Evolutionary conservation across 2,888 invertebrate species (phyloP).

Genomic region (Dynastes tityus): DNA sequence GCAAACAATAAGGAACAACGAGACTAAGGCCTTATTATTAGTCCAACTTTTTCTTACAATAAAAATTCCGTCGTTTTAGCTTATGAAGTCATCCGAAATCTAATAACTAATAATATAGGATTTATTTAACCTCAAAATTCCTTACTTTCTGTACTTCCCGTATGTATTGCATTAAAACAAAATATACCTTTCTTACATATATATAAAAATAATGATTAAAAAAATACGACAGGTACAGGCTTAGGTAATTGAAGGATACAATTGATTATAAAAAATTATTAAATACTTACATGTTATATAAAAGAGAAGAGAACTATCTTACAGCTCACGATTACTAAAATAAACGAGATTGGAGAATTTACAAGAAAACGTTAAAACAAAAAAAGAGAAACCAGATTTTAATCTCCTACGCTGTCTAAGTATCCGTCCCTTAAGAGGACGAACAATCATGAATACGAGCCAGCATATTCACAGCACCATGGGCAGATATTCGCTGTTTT

Average conservation of each 20-base stretch:
- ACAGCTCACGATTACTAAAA: neutral
- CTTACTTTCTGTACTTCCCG: no score
- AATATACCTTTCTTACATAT: conserved; percentile 42
- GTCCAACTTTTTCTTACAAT: no score
- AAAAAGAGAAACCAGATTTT: no score
- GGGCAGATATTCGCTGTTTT: conserved; percentile 34
- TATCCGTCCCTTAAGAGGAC: neutral
- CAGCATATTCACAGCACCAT: conserved; percentile 51
- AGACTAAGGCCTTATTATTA: no score
- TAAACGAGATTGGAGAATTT: conserved; percentile 28
- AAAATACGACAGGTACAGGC: conserved; percentile 51
- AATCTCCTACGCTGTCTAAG: no score
- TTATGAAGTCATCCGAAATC: no score
- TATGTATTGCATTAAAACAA: conserved; percentile 46
- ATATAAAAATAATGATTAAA: conserved; percentile 49
- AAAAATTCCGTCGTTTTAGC: no score
- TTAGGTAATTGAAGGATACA: conserved; percentile 34
- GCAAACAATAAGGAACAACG: no score
- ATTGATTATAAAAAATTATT: conserved; percentile 33
- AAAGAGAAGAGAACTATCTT: conserved; percentile 17
- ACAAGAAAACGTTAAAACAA: neutral
- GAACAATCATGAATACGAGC: conserved; percentile 49
- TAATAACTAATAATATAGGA: no score
- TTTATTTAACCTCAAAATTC: no score
- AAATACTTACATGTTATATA: conserved; percentile 27